Evolutionary conservation across 2,113 vertebrate species (phyloP).

Genomic region (Gasterosteus nipponicus): DNA sequence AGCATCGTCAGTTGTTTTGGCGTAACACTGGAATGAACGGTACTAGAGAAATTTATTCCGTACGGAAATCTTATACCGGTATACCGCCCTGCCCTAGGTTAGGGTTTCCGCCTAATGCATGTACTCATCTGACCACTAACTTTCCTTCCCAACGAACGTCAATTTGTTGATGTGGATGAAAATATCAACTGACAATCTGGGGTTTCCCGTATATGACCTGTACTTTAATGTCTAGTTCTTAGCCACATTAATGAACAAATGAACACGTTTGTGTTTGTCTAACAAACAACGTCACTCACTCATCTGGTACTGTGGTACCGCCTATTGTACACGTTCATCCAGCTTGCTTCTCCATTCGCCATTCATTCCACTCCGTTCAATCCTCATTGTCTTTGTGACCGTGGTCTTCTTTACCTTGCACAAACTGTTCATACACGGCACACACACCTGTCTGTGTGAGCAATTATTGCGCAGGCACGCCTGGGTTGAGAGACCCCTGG

Average conservation of each 20-base stretch:
- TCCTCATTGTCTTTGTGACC: constrained; percentile 6
- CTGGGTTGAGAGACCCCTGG: constrained; percentile 74
- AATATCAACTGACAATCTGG: neutral
- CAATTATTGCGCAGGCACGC: constrained; percentile 45
- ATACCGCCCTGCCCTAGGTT: no score
- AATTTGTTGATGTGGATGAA: constrained; percentile 1
- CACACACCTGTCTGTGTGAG: constrained; percentile 34
- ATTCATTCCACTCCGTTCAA: neutral
- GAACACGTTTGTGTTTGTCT: neutral
- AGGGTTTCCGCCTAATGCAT: no score
- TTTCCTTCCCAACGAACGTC: neutral
- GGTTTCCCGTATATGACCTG: neutral
- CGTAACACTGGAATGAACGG: no score
- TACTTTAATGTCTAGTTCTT: neutral
- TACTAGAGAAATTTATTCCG: no score
- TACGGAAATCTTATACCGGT: no score
- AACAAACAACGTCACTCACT: constrained; percentile 1
- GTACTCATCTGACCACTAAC: no score
- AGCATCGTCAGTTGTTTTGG: no score
- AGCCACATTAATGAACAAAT: neutral
- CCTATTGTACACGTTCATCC: neutral
- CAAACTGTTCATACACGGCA: constrained; percentile 3
- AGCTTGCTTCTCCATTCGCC: neutral
- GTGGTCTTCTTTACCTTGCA: neutral
- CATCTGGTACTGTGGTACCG: neutral